These are phyloP conservation scores for Lithophane socia DNA, from an alignment of 2,888 invertebrate genomes.

Conservation along the genomic window DNA sequence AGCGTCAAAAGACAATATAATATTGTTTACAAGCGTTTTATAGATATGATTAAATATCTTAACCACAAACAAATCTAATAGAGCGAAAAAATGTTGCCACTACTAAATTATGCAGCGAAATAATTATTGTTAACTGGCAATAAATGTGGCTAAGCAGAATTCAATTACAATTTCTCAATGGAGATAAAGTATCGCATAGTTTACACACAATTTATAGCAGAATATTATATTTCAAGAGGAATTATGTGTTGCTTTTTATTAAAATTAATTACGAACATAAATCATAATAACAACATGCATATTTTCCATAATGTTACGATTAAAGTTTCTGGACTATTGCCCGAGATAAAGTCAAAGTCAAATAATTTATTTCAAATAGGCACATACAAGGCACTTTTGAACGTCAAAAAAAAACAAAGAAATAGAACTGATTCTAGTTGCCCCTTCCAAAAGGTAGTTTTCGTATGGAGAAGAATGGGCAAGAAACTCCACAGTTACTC, in stretches of 20 bases:
- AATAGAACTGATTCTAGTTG: too few species aligned
- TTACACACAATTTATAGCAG: not conserved
- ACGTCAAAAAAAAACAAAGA: too few species aligned
- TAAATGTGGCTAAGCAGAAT: slow-evolving; percentile 1
- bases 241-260: not conserved
- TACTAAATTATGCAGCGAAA: not conserved
- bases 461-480: too few species aligned
- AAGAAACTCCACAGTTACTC: too few species aligned
- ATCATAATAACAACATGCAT: not conserved
- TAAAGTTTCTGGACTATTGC: slow-evolving; percentile 12
- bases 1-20: slow-evolving; percentile 6
- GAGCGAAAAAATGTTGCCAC: slow-evolving; percentile 1
- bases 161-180: not conserved
- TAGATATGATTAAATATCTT: not conserved
- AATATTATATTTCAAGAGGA: slow-evolving; percentile 1
- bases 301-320: slow-evolving; percentile 1
- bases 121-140: slow-evolving; percentile 16
- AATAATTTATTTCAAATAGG: too few species aligned
- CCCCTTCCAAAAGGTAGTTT: too few species aligned
- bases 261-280: not conserved
- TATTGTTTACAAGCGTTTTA: slow-evolving; percentile 9
- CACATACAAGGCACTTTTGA: too few species aligned
- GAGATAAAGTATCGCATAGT: not conserved
- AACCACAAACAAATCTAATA: not conserved
- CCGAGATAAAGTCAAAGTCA: not conserved